A percentile compares a stretch with the other conserved stretches of the same genome.
These are phyloP conservation scores for Herpetotheres cachinnans DNA, from an alignment of 2,113 vertebrate species.

Conservation along the genomic window DNA sequence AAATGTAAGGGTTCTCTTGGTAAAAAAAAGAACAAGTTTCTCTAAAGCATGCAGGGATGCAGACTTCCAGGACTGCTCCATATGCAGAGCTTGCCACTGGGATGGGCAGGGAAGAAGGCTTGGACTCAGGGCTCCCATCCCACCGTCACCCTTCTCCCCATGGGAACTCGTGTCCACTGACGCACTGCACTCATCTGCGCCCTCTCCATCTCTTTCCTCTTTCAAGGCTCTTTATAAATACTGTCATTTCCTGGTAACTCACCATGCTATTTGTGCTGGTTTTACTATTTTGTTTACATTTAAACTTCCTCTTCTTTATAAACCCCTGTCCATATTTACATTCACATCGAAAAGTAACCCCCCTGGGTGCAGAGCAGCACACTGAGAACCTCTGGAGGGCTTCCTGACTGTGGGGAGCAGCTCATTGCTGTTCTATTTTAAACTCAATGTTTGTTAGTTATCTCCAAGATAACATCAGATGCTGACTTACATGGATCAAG, in stretches of 20 bases:
- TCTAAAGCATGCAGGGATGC: neutral
- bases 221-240: neutral
- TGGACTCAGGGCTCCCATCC: neutral
- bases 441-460: neutral
- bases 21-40: neutral
- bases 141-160: neutral
- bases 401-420: neutral
- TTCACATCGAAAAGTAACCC: neutral
- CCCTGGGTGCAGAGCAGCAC: neutral
- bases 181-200: neutral
- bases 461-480: constrained; percentile 15
- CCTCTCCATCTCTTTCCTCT: neutral
- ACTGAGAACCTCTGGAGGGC: neutral
- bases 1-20: neutral
- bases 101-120: neutral
- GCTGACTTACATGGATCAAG: constrained; percentile 38
- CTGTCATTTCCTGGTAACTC: constrained; percentile 25
- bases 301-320: constrained; percentile 42
- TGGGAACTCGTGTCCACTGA: neutral
- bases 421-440: constrained; percentile 5
- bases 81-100: neutral
- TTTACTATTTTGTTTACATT: constrained; percentile 41
- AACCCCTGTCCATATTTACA: constrained; percentile 25
- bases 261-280: neutral
- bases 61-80: neutral